phyloP scores from a whole-genome alignment of 2,797 vertebrate species.

The Neostethus bicornis region DNA sequence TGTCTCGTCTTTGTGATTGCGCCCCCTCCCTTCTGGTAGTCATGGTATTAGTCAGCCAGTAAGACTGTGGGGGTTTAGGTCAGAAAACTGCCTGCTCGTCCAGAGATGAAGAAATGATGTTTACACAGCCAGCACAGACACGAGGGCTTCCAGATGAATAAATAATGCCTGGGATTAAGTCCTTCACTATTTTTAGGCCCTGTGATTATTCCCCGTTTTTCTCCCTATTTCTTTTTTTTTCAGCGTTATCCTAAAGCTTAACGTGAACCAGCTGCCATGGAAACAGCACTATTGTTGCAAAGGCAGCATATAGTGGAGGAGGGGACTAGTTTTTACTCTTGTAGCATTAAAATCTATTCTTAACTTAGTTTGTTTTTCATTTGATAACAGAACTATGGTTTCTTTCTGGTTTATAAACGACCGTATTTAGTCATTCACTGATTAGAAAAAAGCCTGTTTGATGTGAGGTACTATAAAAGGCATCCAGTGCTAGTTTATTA shows the following conservation, averaged over 20 bases:
- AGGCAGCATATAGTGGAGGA: slow-evolving; percentile 56
- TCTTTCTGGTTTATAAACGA: too few species aligned
- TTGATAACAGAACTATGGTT: too few species aligned
- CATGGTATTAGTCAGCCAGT: slow-evolving; percentile 24
- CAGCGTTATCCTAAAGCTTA: slow-evolving; percentile 71
- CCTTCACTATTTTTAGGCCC: slow-evolving; percentile 70
- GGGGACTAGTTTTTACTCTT: slow-evolving; percentile 49
- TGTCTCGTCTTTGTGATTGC: slow-evolving; percentile 6
- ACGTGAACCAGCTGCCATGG: slow-evolving; percentile 73
- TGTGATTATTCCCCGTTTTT: slow-evolving; percentile 66
- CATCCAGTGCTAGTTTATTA: background rate
- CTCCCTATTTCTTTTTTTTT: slow-evolving; percentile 51
- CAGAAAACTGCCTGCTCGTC: slow-evolving; percentile 14
- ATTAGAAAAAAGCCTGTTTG: too few species aligned
- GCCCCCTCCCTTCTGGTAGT: background rate
- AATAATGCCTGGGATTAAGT: slow-evolving; percentile 74
- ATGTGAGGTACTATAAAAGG: background rate
- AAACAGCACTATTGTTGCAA: slow-evolving; percentile 67
- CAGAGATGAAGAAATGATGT: slow-evolving; percentile 43
- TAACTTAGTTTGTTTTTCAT: too few species aligned
- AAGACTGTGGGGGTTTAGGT: slow-evolving; percentile 34
- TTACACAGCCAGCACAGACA: slow-evolving; percentile 54
- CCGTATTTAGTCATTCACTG: too few species aligned
- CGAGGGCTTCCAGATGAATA: slow-evolving; percentile 69
- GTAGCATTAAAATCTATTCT: too few species aligned